These are phyloP conservation scores for Geodia barretti DNA, from an alignment of 37 sponge, comb jelly and placozoan genomes.

Conservation along the genomic window DNA sequence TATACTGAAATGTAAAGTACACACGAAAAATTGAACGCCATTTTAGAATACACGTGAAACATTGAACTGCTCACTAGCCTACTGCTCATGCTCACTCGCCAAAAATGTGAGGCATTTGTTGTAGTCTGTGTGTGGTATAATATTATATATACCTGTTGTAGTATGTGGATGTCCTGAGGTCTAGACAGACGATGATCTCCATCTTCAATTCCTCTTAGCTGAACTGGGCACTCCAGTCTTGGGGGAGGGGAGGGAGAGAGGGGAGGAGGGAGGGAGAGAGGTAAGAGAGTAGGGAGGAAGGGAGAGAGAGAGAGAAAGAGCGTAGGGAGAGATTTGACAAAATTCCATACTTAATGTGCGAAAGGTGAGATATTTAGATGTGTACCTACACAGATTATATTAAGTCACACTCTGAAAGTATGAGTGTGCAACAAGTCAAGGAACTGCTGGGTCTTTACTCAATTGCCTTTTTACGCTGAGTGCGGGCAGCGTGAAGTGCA, in stretches of 20 bases:
- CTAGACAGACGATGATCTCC: constrained; percentile 75
- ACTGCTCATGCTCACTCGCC: too few species aligned
- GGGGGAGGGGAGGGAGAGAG: neutral
- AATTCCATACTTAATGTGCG: too few species aligned
- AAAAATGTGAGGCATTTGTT: neutral
- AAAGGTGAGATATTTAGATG: too few species aligned
- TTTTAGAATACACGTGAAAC: neutral
- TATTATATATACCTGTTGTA: neutral
- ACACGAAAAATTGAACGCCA: neutral
- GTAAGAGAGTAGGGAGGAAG: neutral
- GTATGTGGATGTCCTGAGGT: constrained; percentile 61
- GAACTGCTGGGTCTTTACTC: too few species aligned
- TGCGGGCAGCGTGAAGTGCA: too few species aligned
- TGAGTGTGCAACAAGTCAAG: too few species aligned
- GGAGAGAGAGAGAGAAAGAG: neutral
- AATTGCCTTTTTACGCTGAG: too few species aligned
- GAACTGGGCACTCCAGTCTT: constrained; percentile 38
- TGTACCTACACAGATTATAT: too few species aligned
- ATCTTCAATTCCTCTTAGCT: constrained; percentile 53
- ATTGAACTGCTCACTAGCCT: neutral
- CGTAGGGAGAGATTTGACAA: neutral
- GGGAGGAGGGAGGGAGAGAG: neutral
- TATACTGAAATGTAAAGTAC: too few species aligned
- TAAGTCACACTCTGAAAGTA: too few species aligned
- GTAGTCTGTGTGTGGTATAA: neutral